These are phyloP conservation scores for Saccopteryx leptura DNA, from an alignment of 2,113 vertebrate species.

Conservation along the genomic window DNA sequence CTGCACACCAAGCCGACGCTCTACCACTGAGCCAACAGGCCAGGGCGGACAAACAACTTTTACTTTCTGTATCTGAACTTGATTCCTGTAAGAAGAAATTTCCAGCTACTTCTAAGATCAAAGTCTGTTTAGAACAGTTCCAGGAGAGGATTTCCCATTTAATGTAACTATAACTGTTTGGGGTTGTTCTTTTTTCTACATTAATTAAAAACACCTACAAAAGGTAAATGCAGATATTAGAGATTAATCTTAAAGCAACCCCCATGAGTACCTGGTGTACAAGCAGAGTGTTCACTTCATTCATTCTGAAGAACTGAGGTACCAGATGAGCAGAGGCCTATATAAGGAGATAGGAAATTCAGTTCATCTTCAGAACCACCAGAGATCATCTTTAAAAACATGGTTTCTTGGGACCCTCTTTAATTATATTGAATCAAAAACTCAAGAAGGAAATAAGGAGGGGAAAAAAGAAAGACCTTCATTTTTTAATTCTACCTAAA, in stretches of 20 bases:
- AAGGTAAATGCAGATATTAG: neutral
- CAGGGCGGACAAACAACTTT: neutral
- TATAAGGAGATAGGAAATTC: neutral
- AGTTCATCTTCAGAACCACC: constrained; percentile 13
- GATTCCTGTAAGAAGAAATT: neutral
- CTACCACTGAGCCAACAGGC: too few relatives aligned
- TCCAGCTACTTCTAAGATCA: neutral
- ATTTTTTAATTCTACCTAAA: neutral
- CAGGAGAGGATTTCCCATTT: neutral
- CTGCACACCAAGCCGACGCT: too few relatives aligned
- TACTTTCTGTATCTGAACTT: neutral
- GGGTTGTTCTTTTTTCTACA: neutral
- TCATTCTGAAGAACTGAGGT: neutral
- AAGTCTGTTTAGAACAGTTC: neutral
- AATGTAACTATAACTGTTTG: neutral
- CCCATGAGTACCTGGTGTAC: neutral
- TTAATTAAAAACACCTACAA: neutral
- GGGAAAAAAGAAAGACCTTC: neutral
- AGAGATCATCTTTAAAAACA: constrained; percentile 29
- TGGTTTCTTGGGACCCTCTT: neutral
- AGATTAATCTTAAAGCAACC: neutral
- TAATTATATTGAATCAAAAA: constrained; percentile 23
- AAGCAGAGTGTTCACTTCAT: neutral
- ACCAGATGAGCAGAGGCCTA: neutral
- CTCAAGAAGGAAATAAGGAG: neutral